Evolutionary conservation across 2,888 invertebrate species (phyloP).

Genomic region (Drosophila barbarae): DNA sequence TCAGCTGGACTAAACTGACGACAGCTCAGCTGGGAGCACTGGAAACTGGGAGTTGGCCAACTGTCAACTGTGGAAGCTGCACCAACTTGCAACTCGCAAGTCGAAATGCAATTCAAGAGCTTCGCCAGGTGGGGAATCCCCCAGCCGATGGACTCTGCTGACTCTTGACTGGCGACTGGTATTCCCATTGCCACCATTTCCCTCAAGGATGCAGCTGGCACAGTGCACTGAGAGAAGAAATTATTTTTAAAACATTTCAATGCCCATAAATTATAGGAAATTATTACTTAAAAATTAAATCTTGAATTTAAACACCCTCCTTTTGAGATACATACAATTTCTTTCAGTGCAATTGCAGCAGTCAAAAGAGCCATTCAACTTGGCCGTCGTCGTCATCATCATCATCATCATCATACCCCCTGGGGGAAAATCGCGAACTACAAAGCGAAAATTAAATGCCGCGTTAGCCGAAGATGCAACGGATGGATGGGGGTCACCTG

Average conservation of each 20-base stretch:
- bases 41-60: conserved; percentile 18
- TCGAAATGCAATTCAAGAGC: conserved; percentile 31
- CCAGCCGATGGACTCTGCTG: conserved; percentile 19
- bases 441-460: conserved; percentile 50
- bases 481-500: conserved; percentile 21
- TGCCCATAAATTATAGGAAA: too few relatives aligned
- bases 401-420: conserved; percentile 1
- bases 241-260: too few relatives aligned
- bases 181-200: not conserved
- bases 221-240: conserved; percentile 1
- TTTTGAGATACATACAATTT: not conserved
- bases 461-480: conserved; percentile 25
- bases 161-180: conserved; percentile 18
- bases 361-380: conserved; percentile 17
- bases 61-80: conserved; percentile 23
- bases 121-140: conserved; percentile 16
- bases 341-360: conserved; percentile 5
- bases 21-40: conserved; percentile 56
- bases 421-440: conserved; percentile 11
- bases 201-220: conserved; percentile 32
- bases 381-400: conserved; percentile 1
- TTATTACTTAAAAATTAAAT: too few relatives aligned
- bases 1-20: conserved; percentile 69
- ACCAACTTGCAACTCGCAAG: conserved; percentile 7
- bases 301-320: not conserved